phyloP scores from a whole-genome alignment of 2,113 vertebrate species.

The Erinaceus europaeus region DNA sequence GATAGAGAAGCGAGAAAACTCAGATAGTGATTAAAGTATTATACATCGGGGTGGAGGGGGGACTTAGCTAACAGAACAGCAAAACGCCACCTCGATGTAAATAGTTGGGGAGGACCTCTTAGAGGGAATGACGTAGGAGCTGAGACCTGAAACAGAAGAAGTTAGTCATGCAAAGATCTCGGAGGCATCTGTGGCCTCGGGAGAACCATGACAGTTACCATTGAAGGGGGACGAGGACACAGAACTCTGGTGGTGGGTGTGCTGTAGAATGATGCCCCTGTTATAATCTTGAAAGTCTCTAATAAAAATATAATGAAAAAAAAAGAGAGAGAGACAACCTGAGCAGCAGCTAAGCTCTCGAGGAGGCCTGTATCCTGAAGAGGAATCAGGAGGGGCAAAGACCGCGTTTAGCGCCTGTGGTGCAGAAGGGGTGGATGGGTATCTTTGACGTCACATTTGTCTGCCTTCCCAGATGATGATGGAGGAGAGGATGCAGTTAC shows the following conservation, averaged over 20 bases:
- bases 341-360: background rate
- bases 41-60: too few species aligned
- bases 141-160: background rate
- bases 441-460: rapidly evolving
- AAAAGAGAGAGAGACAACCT: too few species aligned
- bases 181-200: background rate
- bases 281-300: too few species aligned
- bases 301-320: too few species aligned
- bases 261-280: too few species aligned
- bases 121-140: background rate
- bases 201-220: too few species aligned
- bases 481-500: slow-evolving; percentile 30
- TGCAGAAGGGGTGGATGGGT: rapidly evolving
- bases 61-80: too few species aligned
- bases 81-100: background rate
- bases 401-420: background rate
- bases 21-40: rapidly evolving
- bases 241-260: too few species aligned
- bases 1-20: background rate
- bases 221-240: too few species aligned
- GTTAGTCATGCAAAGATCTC: background rate
- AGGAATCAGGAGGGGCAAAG: rapidly evolving
- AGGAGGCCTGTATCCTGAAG: background rate
- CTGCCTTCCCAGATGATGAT: slow-evolving; percentile 58
- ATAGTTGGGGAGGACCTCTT: background rate